Percentiles rank a stretch among this genome's conserved stretches.
phyloP scores from a whole-genome alignment of 2,888 invertebrate species.

The Phrixothrix hirtus region DNA sequence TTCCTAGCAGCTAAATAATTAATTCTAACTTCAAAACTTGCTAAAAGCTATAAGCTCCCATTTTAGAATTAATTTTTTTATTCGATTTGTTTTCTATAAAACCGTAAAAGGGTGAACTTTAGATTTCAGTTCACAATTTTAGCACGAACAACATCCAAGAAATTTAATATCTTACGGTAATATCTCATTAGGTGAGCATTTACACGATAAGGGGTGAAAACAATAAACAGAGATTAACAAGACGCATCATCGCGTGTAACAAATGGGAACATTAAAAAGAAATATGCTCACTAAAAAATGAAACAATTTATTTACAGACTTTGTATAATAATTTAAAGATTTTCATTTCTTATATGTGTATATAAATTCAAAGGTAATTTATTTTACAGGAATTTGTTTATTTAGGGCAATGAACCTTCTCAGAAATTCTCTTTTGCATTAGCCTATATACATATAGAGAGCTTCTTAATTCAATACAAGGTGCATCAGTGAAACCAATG shows the following conservation, averaged over 20 bases:
- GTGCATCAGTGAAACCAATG: no score
- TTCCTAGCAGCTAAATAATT: no score
- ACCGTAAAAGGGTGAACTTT: not conserved
- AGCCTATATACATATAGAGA: no score
- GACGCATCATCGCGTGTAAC: slow-evolving; percentile 26
- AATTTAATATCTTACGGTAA: slow-evolving; percentile 25
- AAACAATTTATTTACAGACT: slow-evolving; percentile 5
- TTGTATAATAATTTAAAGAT: not conserved
- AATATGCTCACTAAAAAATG: slow-evolving; percentile 31
- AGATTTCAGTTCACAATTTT: not conserved
- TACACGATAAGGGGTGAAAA: slow-evolving; percentile 16
- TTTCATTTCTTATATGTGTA: no score
- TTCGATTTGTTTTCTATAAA: not conserved
- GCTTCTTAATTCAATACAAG: no score
- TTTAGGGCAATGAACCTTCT: no score
- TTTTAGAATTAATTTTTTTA: not conserved
- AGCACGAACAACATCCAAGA: slow-evolving; percentile 9
- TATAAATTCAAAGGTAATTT: no score
- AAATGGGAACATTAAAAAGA: slow-evolving; percentile 30
- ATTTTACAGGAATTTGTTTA: no score
- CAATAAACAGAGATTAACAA: slow-evolving; percentile 33
- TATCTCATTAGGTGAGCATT: slow-evolving; percentile 24
- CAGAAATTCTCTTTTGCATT: no score
- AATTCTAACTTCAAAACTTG: no score
- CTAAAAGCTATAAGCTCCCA: no score